Evolutionary conservation across 2,888 invertebrate genomes (phyloP), one percentile per base, ranked within the genome.

Genomic region (Pyrrhia umbra): DNA sequence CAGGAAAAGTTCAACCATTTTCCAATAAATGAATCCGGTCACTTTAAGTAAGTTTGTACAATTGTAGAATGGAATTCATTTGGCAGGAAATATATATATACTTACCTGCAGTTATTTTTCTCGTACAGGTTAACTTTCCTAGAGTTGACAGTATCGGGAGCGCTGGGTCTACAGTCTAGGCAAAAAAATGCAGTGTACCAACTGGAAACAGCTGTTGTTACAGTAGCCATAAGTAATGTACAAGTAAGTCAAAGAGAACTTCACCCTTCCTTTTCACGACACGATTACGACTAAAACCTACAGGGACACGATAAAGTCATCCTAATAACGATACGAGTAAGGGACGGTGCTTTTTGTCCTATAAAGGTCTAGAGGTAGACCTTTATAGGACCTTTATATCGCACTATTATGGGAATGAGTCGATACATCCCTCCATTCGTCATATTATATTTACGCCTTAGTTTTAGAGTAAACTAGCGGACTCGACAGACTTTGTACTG

Each of bases 1-100:
- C 21, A 61, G 13, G 16, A 34, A 23, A 8, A 37, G 15, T 13
- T 58, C 15, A 58, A 59, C 2, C 0, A 42, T 16, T n/a, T 43
- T 18, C 58, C 23, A 9, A 20, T 59, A 15, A 42, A 18, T 23
- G 60, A 61, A 9, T n/a, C 3, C 18, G 61, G 60, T 40, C 39
- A 59, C n/a, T 40, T 61, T n/a, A 39, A 40, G 60, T 61, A 61
- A 27, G 60, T 61, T 20, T n/a, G n/a, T n/a, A n/a, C n/a, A 37
- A 37, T 10, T 2, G 10, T 52, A 23, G 8, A 10, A 39, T 25
- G 2, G 1, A 25, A 18, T 15, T 0, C 8, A 13, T 18, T 18
- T 18, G 15, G 10, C 4, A 8, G 37, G 13, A 52, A 15, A 6
- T 20, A n/a, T n/a, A n/a, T n/a, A n/a, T n/a, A n/a, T n/a, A n/a